Evolutionary conservation across 37 sponge, comb jelly and placozoan genomes (phyloP).

Genomic region (Ephydatia muelleri): DNA sequence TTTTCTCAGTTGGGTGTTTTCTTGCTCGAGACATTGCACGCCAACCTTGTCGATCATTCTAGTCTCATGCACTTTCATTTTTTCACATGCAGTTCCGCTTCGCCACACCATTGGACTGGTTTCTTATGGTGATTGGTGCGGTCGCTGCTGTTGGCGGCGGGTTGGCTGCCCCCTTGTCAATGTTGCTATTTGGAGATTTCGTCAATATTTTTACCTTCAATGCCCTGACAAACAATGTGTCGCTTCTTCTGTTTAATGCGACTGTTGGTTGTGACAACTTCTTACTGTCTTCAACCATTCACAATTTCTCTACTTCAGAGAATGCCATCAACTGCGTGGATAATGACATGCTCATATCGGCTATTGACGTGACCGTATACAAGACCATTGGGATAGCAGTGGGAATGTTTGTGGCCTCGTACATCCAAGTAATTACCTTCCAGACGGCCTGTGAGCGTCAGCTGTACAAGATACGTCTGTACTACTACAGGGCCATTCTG

Average conservation of each 20-base stretch:
- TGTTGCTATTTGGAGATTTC: conserved; percentile 72
- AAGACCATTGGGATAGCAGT: conserved; percentile 27
- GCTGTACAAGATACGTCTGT: conserved; percentile 63
- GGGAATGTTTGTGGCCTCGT: conserved; percentile 36
- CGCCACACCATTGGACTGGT: conserved; percentile 55
- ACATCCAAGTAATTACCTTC: conserved; percentile 58
- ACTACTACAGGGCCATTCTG: conserved; percentile 62
- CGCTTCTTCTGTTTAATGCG: not conserved
- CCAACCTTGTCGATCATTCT: too few species aligned
- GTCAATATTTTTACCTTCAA: conserved; percentile 52
- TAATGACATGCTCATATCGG: not conserved
- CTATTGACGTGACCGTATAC: not conserved
- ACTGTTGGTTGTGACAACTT: not conserved
- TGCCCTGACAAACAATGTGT: not conserved
- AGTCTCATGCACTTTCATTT: too few species aligned
- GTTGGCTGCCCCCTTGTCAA: conserved; percentile 49
- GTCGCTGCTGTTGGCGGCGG: conserved; percentile 67
- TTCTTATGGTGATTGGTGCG: conserved; percentile 63
- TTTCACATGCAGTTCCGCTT: conserved; percentile 68
- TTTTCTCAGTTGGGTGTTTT: too few species aligned
- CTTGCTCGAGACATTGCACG: too few species aligned
- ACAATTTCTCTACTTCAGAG: not conserved
- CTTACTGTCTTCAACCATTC: not conserved
- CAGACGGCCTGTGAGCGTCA: conserved; percentile 69
- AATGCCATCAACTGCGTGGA: not conserved